Conservation (phyloP, 2,113 vertebrate species). For the Gobiocypris rarus region DNA sequence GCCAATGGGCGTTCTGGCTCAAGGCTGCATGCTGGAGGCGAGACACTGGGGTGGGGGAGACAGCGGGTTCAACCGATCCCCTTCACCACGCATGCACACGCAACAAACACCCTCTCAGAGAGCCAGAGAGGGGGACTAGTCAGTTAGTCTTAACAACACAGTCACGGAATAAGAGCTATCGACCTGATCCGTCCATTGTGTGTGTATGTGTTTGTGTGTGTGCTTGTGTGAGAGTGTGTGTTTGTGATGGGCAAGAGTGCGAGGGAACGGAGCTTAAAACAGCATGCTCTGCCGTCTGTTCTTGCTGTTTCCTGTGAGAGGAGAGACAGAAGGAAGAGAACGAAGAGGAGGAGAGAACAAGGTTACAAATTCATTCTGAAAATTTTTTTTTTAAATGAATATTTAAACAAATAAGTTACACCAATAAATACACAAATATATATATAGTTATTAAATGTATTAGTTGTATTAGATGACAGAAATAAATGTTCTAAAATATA, state of each 20-base stretch:
- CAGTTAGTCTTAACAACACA: conserved; percentile 47
- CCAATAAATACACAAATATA: too few relatives aligned
- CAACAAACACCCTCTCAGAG: conserved; percentile 20
- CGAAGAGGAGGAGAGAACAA: background rate
- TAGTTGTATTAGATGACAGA: too few relatives aligned
- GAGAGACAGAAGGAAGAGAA: conserved; percentile 4
- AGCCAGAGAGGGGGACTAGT: conserved; percentile 17
- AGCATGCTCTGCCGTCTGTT: conserved; percentile 99
- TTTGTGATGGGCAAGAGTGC: conserved; percentile 27
- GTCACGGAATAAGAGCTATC: conserved; percentile 32
- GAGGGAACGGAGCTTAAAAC: conserved; percentile 79
- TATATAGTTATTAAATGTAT: too few relatives aligned
- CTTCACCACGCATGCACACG: conserved; percentile 28
- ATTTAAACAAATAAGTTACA: too few relatives aligned
- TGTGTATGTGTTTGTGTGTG: background rate
- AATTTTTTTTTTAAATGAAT: too few relatives aligned
- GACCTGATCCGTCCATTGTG: conserved; percentile 38
- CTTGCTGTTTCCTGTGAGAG: conserved; percentile 86
- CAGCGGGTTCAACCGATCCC: conserved; percentile 38
- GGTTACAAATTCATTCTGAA: background rate
- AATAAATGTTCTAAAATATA: too few relatives aligned
- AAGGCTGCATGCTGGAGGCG: conserved; percentile 53
- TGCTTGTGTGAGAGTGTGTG: conserved; percentile 34
- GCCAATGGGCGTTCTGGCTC: conserved; percentile 38
- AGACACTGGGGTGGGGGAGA: conserved; percentile 16